Conservation (phyloP, 2,888 invertebrate genomes). For the Cyclophora albipunctata region DNA sequence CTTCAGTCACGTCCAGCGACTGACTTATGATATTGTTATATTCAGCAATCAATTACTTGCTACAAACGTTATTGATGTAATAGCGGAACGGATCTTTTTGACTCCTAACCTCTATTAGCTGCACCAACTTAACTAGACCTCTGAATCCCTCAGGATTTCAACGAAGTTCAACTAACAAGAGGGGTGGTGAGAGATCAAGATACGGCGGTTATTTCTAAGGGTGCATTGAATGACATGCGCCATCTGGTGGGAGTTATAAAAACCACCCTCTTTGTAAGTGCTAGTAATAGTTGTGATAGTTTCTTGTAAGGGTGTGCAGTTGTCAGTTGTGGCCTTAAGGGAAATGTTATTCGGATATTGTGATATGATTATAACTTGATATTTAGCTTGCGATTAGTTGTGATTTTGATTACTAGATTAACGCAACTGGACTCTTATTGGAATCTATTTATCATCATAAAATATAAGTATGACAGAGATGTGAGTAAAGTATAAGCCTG, state of each 20-base stretch:
- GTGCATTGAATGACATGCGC: constrained; percentile 66
- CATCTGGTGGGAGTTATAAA: constrained; percentile 69
- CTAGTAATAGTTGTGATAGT: constrained; percentile 60
- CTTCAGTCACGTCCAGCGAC: constrained; percentile 22
- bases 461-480: no score
- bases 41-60: constrained; percentile 54
- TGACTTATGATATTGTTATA: constrained; percentile 65
- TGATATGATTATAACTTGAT: neutral
- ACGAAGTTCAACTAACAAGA: constrained; percentile 3
- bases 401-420: no score
- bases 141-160: constrained; percentile 8
- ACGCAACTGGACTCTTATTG: no score
- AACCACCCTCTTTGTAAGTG: constrained; percentile 54
- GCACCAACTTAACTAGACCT: constrained; percentile 34
- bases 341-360: constrained; percentile 12
- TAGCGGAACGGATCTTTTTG: constrained; percentile 60
- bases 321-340: constrained; percentile 17
- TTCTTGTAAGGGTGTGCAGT: constrained; percentile 54
- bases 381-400: no score
- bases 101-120: constrained; percentile 56
- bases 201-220: constrained; percentile 33
- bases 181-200: constrained; percentile 24
- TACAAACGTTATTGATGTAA: constrained; percentile 56
- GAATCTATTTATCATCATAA: no score
- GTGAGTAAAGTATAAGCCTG: no score